Conservation (phyloP, 1,140 invertebrate species). For the Penaeus vannamei region DNA sequence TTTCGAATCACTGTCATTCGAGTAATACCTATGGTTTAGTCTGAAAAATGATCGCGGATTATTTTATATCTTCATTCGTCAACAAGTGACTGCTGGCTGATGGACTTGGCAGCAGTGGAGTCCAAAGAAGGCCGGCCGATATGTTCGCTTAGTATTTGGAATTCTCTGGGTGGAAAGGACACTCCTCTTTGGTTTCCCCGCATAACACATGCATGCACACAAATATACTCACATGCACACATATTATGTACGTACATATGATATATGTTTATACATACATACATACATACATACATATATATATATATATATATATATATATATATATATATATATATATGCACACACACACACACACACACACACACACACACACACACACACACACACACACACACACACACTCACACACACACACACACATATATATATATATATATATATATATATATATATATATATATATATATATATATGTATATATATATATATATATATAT, state of each 20-base stretch:
- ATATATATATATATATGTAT: conserved; percentile 25
- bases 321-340: conserved; percentile 11
- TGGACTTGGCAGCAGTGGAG: no score
- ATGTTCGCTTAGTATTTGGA: no score
- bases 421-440: not conserved
- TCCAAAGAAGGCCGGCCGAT: no score
- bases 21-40: no score
- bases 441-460: conserved; percentile 18
- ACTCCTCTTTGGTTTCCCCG: no score
- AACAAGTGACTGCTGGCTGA: no score
- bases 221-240: conserved; percentile 2
- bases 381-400: not conserved
- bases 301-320: conserved; percentile 19
- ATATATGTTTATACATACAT: not conserved
- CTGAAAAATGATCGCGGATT: no score
- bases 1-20: no score
- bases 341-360: not conserved
- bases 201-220: conserved; percentile 24
- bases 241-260: no score
- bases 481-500: not conserved
- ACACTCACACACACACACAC: conserved; percentile 1
- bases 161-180: no score
- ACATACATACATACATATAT: not conserved
- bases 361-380: conserved; percentile 40
- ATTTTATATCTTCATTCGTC: no score